Evolutionary conservation across 2,797 vertebrate genomes (phyloP), one percentile per base, ranked within the genome.

Genomic region (Halcyon chelicuti): DNA sequence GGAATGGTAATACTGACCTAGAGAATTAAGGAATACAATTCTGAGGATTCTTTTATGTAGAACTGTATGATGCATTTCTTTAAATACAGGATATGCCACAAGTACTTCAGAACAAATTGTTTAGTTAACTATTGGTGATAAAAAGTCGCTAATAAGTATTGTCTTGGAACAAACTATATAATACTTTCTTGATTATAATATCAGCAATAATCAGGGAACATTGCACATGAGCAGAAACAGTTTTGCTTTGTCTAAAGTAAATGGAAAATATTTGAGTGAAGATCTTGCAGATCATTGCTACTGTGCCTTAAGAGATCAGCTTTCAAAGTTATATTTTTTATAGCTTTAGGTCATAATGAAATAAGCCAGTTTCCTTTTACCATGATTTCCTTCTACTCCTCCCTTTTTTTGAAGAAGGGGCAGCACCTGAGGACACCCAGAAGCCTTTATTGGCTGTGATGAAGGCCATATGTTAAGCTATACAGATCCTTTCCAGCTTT

Each of bases 391-490:
- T 90, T 86, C 9, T n/a, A 44, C 70, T 76, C 7, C 8, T 74
- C 11, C 18, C 28, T 52, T 20, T 55, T 88, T 88, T 44, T 54
- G 11, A n/a, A 58, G 61, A 83, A 72, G 39, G 2, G 3, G 12
- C 37, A 94, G 47, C 70, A 94, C 62, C 76, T 96, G 89, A 70
- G 85, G 62, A 72, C 66, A 81, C 25, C 10, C 78, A 93, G 71
- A 82, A 90, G 57, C 26, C 8, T 66, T 94, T 86, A 51, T 10
- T 94, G 82, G 87, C 79, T 37, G 14, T 15, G 31, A 83, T 40
- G 31, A 92, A 66, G 35, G 66, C 87, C 87, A 86, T 91, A 91
- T 93, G 79, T 91, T 91, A 94, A 91, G 22, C 87, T 60, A 33
- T n/a, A 77, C 18, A 91, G 90, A 86, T 74, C 33, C 70, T 78